Evolutionary conservation across 2,888 invertebrate genomes (phyloP).

Genomic region (Stratiomys singularior): DNA sequence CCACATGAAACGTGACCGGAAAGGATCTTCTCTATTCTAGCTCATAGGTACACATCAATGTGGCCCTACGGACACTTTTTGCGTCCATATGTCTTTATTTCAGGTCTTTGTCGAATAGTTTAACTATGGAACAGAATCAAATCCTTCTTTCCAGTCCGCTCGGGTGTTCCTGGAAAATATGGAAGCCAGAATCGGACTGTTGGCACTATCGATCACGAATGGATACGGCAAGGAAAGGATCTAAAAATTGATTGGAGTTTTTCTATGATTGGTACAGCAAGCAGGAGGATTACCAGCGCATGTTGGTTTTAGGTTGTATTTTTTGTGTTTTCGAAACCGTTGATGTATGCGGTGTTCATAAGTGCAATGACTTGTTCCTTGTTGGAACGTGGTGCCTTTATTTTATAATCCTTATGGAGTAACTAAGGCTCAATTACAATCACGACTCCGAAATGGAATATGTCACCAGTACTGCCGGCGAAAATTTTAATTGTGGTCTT

Average conservation of each 20-base stretch:
- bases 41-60: background rate
- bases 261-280: background rate
- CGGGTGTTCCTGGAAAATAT: constrained; percentile 8
- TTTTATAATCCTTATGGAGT: too few relatives aligned
- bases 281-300: background rate
- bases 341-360: too few relatives aligned
- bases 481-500: background rate
- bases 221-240: background rate
- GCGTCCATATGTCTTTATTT: constrained; percentile 10
- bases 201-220: constrained; percentile 9
- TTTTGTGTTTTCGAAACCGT: background rate
- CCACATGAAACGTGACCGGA: constrained; percentile 44
- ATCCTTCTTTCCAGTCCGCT: too few relatives aligned
- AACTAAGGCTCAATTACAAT: too few relatives aligned
- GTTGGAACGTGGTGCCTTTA: too few relatives aligned
- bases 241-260: constrained; percentile 28
- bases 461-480: background rate
- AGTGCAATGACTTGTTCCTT: too few relatives aligned
- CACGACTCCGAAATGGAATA: background rate
- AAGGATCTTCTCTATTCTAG: constrained; percentile 26
- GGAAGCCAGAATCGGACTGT: background rate
- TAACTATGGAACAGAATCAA: background rate
- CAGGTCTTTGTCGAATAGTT: constrained; percentile 1
- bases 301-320: background rate
- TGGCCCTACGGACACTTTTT: background rate